These are phyloP conservation scores for Aptenodytes patagonicus DNA, from an alignment of 2,113 vertebrate genomes.

Conservation along the genomic window DNA sequence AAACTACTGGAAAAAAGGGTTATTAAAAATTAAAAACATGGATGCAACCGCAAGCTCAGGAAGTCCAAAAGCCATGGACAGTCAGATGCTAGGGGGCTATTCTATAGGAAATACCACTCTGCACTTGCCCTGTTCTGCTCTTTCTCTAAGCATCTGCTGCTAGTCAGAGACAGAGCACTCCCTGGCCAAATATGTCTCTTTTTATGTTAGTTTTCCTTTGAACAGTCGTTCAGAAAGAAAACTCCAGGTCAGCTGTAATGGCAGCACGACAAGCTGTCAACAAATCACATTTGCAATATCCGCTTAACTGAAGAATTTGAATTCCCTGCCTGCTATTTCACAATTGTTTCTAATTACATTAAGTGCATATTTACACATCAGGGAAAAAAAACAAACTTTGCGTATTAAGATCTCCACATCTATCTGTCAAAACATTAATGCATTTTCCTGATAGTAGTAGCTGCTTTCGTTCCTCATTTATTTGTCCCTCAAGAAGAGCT, in stretches of 20 bases:
- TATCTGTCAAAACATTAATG: slow-evolving; percentile 22
- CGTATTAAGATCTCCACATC: not conserved
- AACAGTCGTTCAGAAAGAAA: not conserved
- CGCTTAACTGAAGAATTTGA: not conserved
- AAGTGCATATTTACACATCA: slow-evolving; percentile 19
- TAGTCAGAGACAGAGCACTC: not conserved
- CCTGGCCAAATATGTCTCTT: not conserved
- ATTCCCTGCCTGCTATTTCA: not conserved
- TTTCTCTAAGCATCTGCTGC: not conserved
- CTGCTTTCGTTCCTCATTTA: not conserved
- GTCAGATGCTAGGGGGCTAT: not conserved
- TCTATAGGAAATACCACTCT: not conserved
- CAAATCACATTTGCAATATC: not conserved
- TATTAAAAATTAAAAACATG: not conserved
- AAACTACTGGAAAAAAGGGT: not conserved
- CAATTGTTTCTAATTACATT: slow-evolving; percentile 49
- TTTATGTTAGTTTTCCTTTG: not conserved
- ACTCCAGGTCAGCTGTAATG: not conserved
- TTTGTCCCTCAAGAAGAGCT: slow-evolving; percentile 21
- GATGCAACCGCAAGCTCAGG: not conserved
- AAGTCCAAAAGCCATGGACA: not conserved
- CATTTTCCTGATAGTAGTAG: slow-evolving; percentile 3
- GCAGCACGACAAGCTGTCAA: slow-evolving; percentile 3
- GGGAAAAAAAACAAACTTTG: not conserved
- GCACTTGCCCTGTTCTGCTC: not conserved